phyloP scores from a whole-genome alignment of 2,888 invertebrate genomes.

The Incurvaria masculella region DNA sequence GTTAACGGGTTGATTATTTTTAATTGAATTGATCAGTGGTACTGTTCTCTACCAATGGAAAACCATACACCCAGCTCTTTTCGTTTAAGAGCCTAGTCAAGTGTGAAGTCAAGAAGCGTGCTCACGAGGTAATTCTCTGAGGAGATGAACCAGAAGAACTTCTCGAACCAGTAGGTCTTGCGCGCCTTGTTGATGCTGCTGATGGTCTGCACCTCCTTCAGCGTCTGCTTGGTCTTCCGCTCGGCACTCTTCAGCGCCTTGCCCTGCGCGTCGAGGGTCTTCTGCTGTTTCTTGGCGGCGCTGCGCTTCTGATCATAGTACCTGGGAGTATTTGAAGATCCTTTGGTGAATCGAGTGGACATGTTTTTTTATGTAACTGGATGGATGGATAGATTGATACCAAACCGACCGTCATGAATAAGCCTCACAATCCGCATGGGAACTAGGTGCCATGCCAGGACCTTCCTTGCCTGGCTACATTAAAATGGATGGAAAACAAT shows the following conservation, averaged over 20 bases:
- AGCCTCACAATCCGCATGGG: too few relatives aligned
- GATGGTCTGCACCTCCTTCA: constrained; percentile 90
- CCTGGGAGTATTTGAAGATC: too few relatives aligned
- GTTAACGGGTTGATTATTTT: not conserved
- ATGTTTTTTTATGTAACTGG: too few relatives aligned
- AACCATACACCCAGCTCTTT: too few relatives aligned
- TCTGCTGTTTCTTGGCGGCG: constrained; percentile 93
- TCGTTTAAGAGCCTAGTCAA: not conserved
- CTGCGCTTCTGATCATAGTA: constrained; percentile 89
- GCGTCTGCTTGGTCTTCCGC: constrained; percentile 86
- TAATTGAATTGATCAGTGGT: not conserved
- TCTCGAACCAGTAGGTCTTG: constrained; percentile 98
- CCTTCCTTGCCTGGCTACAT: too few relatives aligned
- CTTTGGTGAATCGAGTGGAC: too few relatives aligned
- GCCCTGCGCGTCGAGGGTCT: constrained; percentile 89
- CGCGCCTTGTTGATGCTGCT: constrained; percentile 91
- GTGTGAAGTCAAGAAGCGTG: constrained; percentile 2
- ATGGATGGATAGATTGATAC: too few relatives aligned
- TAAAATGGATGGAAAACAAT: too few relatives aligned
- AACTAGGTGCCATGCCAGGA: too few relatives aligned
- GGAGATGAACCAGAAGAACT: constrained; percentile 98
- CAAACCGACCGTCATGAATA: too few relatives aligned
- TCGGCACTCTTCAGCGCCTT: constrained; percentile 97
- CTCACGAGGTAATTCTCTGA: constrained; percentile 84
- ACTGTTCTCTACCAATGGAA: not conserved